A percentile compares a stretch with the other conserved stretches of the same genome.
Conservation (phyloP, 2,888 invertebrate genomes). For the Gnatocerus cornutus region DNA sequence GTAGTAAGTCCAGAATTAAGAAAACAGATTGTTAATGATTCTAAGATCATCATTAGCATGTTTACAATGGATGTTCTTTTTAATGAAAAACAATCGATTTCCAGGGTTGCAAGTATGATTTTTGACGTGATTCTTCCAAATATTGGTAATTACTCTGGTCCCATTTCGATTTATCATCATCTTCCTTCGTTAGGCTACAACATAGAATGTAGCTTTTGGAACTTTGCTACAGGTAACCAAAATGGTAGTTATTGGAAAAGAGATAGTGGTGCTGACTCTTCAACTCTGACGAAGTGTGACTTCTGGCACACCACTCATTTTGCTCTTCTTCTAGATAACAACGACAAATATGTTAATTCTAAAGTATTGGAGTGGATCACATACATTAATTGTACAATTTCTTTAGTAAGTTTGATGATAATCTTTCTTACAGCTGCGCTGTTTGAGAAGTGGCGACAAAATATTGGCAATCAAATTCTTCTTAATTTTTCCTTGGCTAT, state of each 20-base stretch:
- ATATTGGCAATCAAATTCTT: constrained; percentile 66
- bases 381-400: constrained; percentile 73
- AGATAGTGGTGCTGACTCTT: constrained; percentile 61
- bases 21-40: constrained; percentile 6
- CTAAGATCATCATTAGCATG: constrained; percentile 12
- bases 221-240: constrained; percentile 65
- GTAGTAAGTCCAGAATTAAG: constrained; percentile 11
- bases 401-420: constrained; percentile 72
- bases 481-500: constrained; percentile 64
- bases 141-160: constrained; percentile 3
- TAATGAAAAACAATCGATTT: background rate
- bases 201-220: constrained; percentile 72
- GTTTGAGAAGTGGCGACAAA: constrained; percentile 76
- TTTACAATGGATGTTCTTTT: constrained; percentile 8
- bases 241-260: constrained; percentile 67
- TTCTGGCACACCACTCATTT: constrained; percentile 76
- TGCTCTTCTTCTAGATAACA: constrained; percentile 61
- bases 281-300: constrained; percentile 71
- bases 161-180: constrained; percentile 18
- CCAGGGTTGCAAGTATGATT: constrained; percentile 5
- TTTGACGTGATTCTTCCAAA: constrained; percentile 14
- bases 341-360: constrained; percentile 51
- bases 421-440: constrained; percentile 73
- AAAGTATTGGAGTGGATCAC: constrained; percentile 71
- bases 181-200: background rate